phyloP scores from a whole-genome alignment of 2,888 invertebrate genomes.

The Malacosoma neustria region DNA sequence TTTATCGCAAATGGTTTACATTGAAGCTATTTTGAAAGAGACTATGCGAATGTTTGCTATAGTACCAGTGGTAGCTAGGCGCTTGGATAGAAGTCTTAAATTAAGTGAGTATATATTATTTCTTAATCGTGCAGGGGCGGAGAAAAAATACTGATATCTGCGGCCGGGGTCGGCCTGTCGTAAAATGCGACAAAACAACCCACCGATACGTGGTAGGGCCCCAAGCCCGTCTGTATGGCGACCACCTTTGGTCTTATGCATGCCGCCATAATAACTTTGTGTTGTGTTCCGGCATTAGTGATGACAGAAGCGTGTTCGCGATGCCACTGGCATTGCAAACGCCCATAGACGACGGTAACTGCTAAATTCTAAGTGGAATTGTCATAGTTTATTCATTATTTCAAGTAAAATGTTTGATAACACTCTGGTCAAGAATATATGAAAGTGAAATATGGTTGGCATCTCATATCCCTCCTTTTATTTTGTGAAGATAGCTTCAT shows the following conservation, averaged over 20 bases:
- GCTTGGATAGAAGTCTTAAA: slow-evolving; percentile 26
- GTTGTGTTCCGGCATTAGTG: no score
- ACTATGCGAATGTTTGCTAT: slow-evolving; percentile 28
- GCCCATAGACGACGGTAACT: no score
- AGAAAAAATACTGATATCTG: no score
- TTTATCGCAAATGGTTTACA: slow-evolving; percentile 25
- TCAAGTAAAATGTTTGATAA: not conserved
- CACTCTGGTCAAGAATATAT: not conserved
- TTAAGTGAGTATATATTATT: slow-evolving; percentile 24
- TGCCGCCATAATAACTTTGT: no score
- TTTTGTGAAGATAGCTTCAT: not conserved
- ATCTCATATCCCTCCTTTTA: not conserved
- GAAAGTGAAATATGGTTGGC: no score
- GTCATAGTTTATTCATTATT: not conserved
- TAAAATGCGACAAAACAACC: no score
- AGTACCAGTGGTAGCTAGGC: slow-evolving; percentile 24
- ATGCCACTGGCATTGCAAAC: no score
- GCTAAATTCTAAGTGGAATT: not conserved
- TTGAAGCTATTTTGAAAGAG: slow-evolving; percentile 37
- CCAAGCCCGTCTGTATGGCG: no score
- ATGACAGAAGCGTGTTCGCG: no score
- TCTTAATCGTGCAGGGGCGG: no score
- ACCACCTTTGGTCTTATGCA: no score
- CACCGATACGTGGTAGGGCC: no score
- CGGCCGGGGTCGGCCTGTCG: not conserved